Base-by-base conservation (phyloP, 2,113 vertebrate genomes). In the Dromiciops gliroides region DNA sequence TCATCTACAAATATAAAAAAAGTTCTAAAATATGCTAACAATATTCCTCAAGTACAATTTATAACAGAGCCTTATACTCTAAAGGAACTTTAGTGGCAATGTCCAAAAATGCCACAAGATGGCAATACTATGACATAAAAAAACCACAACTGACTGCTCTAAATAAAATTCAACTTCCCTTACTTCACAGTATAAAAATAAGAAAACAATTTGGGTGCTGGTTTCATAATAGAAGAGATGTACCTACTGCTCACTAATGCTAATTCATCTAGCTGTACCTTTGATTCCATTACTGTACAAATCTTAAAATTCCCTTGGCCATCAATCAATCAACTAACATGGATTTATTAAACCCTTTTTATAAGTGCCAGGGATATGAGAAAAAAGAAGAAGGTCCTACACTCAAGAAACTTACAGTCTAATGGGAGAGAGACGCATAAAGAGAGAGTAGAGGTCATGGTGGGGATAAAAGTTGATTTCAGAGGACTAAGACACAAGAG, bases 1-100 rank as follows among this genome's bases (percentile, higher is more conserved):
- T 48, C 19, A 50, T 28, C 52, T 31, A 91, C 90, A 95, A 89
- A 96, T 44, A 49, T 50, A 90, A 94, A 93, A 93, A 93, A 96
- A n/a, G 37, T 3, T 47, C 26, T 94, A 31, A 50, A 26, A 91
- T 90, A 94, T 12, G n/a, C 24, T 91, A 48, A 53, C 6, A 56
- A 1, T 83, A 37, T 91, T 91, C 93, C 44, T 47, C 53, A 95
- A 88, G 44, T 37, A 9, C 67, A 94, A 37, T 6, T 89, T n/a
- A 49, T 3, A 56, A 25, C n/a, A 92, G 94, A 92, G 14, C 60
- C 0, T 52, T 53, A 10, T 60, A 89, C 23, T 56, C 22, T 94
- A 75, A 8, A 89, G 0, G 51, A 94, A 53, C 22, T 0, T 23
- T 23, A 50, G 48, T 44, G 90, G 90, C 12, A 67, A 22, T 94